Evolutionary conservation across 2,888 invertebrate species (phyloP), one percentile per base, ranked within the genome.

Genomic region (Gastrophysa polygoni): DNA sequence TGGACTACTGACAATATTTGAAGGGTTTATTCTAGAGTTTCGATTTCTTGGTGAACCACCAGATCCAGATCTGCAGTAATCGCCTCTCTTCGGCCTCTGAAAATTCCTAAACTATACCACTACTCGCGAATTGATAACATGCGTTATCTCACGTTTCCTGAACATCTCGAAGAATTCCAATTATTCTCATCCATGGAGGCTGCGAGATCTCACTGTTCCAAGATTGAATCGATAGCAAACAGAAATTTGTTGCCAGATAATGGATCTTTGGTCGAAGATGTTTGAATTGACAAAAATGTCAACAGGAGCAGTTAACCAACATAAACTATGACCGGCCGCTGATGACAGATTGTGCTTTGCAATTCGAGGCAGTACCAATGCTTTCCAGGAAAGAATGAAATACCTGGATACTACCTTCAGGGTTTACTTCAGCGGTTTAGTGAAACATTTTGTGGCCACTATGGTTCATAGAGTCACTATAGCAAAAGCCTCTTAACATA

Each of bases 141-240:
- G n/a, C n/a, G n/a, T 43, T 0, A 54, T 3, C 63, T 60, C 59
- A 68, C 68, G 24, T 54, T 66, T 20, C 58, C 21, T 11, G 57
- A 47, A 38, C 43, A 54, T 59, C 62, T 61, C 10, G 62, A 21
- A 11, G 58, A 32, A 46, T 68, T 66, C 64, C 64, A 64, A 38
- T 68, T 68, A 24, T 68, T 66, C 8, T 68, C 66, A 18, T 68
- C 68, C 68, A 68, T 68, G 4, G 28, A 8, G 18, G 46, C 29
- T 21, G 46, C 11, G 18, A 49, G 18, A 16, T 38, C 8, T 49
- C 14, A 38, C 32, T 48, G n/a, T n/a, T 43, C n/a, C 10, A 50
- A 44, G 43, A 11, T 17, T 54, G 34, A 24, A 20, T 32, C 10
- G 51, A 38, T 24, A 24, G 24, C 7, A 32, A 51, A 59, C 57